Evolutionary conservation across 2,888 invertebrate genomes (phyloP), one percentile per base, ranked within the genome.

Genomic region (Lasioglossum morio): DNA sequence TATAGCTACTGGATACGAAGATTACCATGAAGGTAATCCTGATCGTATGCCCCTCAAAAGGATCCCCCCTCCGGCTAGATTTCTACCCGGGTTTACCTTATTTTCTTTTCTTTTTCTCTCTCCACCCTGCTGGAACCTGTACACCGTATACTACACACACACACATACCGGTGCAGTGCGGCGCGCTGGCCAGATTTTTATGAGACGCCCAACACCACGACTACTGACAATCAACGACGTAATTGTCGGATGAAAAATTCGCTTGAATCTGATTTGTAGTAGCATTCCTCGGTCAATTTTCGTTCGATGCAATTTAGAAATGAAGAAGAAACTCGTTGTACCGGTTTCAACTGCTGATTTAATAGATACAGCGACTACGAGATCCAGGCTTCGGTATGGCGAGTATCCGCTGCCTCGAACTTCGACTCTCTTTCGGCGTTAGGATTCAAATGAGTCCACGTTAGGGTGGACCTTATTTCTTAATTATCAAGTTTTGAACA

Each of bases 21-120:
- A 91, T 91, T 87, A 91, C 87, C 90, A 88, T 77, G 82, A 86
- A 90, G 91, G 87, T 91, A 91, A 92, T 91, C 90, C 87, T 87
- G 86, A 86, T 89, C 85, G 86, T 79, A 78, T 27, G 60, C 75
- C 76, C 78, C 83, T 82, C 77, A 79, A 80, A 85, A 83, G 80
- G 81, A 85, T 84, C 82, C 78, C 46, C 82, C 81, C 83, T 81
- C 70, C 46, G 66, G 80, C 85, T 79, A 84, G 81, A 75, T 82
- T 81, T 80, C 86, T 75, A 72, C 80, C 53, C 70, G 40, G 69
- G 63, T 84, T 27, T 7, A 16, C 60, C 76, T 60, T 72, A 53
- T 77, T 43, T 19, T 30, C 27, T 10, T 10, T 69, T 37, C 48
- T 34, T 74, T 70, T 60, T 16, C 19, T 30, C 16, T 30, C 27